Conservation (phyloP, 2,113 vertebrate species). For the Blennius ocellaris region DNA sequence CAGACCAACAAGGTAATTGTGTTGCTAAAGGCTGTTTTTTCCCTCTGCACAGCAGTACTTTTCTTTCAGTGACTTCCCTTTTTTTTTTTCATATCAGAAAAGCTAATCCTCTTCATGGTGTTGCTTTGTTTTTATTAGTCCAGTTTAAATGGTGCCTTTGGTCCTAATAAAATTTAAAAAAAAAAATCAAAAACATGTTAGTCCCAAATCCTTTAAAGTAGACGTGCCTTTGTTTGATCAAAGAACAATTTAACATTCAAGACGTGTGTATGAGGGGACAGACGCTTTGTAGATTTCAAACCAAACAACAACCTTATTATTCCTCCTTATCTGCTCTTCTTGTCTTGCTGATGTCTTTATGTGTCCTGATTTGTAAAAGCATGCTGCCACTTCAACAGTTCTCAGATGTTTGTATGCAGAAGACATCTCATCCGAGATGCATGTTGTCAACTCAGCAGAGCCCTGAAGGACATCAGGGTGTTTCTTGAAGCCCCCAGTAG, state of each 20-base stretch:
- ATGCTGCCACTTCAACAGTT: constrained; percentile 7
- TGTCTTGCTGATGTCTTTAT: constrained; percentile 17
- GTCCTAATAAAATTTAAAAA: background rate
- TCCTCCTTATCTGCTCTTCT: background rate
- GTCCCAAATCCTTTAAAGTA: background rate
- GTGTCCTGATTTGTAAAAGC: background rate
- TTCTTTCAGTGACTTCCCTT: no score
- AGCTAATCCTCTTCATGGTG: no score
- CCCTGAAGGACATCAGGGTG: background rate
- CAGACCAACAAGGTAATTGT: no score
- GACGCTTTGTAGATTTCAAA: background rate
- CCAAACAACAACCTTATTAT: background rate
- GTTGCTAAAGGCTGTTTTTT: no score
- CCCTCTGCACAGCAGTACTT: no score
- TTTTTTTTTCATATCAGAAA: no score
- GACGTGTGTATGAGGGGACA: background rate
- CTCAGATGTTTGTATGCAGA: constrained; percentile 6
- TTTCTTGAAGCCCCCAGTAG: constrained; percentile 43
- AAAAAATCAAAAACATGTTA: background rate
- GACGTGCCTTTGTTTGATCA: background rate
- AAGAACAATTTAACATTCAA: background rate
- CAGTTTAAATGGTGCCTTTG: background rate
- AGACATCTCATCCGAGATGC: constrained; percentile 19
- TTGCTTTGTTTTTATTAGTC: no score
- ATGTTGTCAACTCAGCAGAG: constrained; percentile 70